Evolutionary conservation across 2,888 invertebrate genomes (phyloP), one percentile per base, ranked within the genome.

Genomic region (Cosmia pyralina): DNA sequence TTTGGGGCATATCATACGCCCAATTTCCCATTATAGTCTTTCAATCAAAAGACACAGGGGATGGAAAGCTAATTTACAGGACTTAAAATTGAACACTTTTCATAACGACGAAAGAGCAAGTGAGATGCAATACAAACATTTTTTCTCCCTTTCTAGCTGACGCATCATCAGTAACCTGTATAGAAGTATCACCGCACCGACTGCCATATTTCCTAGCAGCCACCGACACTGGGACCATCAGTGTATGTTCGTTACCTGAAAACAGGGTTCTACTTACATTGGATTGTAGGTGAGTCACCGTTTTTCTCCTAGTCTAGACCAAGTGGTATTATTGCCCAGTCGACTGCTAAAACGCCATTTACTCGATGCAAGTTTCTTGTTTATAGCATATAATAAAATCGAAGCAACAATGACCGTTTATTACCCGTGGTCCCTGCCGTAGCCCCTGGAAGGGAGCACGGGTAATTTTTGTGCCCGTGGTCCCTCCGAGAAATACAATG

Each of bases 161-260:
- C 13, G 90, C 90, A 0, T 92, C 94, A 11, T 86, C 92, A 17
- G 89, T 96, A 34, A 94, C 93, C 0, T 89, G 90, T 65, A 28
- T 96, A 19, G 92, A 93, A 50, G 87, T 91, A 0, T 93, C 94
- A 0, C 86, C 91, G 0, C 90, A 92, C 10, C 88, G 87, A 0
- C 53, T 93, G 44, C 93, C 94, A 0, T 92, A 93, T 72, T 94
- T 94, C 72, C 75, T 96, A 13, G 95, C 95, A 28, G 94, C 93
- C 81, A 94, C 94, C 0, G 94, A 95, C 19, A 71, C 90, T 28
- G 96, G 96, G 8, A 92, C 93, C 22, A 86, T 96, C 46, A 92
- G 90, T 57, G 75, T 96, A 0, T 95, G 93, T 76, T 94, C 94
- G 0, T 52, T 95, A 44, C 55, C 88, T 0, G 93, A 94, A 17